Evolutionary conservation across 1,140 invertebrate species (phyloP).

Genomic region (Heterodera carotae): DNA sequence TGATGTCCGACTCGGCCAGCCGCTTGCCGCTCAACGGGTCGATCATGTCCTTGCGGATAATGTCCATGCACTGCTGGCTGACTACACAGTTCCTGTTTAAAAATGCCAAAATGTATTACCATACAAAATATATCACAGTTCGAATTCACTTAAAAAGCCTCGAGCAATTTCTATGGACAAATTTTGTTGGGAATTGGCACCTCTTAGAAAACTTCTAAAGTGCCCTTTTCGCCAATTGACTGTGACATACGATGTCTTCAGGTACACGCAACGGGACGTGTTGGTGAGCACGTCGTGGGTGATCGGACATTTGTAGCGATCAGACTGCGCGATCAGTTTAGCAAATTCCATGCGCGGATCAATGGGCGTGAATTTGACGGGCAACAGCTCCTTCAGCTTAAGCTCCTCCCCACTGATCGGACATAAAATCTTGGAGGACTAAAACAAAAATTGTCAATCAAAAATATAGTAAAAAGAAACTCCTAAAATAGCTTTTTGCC

Average conservation of each 20-base stretch:
- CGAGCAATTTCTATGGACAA: background rate
- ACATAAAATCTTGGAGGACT: constrained; percentile 75
- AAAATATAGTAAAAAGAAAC: too few relatives aligned
- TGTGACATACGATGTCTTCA: constrained; percentile 73
- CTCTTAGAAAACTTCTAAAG: constrained; percentile 3
- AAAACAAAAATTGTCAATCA: too few relatives aligned
- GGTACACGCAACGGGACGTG: constrained; percentile 86
- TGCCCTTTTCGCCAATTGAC: background rate
- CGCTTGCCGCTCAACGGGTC: constrained; percentile 87
- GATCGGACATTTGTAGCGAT: constrained; percentile 93
- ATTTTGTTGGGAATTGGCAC: background rate
- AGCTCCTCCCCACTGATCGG: constrained; percentile 87
- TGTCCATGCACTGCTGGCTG: constrained; percentile 90
- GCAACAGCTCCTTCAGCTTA: constrained; percentile 87
- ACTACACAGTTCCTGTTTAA: constrained; percentile 84
- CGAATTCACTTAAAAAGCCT: too few relatives aligned
- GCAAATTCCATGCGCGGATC: constrained; percentile 68
- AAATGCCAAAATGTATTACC: background rate
- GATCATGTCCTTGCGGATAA: constrained; percentile 94
- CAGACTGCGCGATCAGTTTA: constrained; percentile 67
- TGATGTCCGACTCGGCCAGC: constrained; percentile 86
- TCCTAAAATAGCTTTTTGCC: too few relatives aligned
- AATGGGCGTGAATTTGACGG: constrained; percentile 87
- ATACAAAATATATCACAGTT: constrained; percentile 24
- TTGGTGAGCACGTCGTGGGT: constrained; percentile 94